Base-by-base conservation (phyloP, 92 coral and sea anemone genomes). In the Phenganax subtilis region DNA sequence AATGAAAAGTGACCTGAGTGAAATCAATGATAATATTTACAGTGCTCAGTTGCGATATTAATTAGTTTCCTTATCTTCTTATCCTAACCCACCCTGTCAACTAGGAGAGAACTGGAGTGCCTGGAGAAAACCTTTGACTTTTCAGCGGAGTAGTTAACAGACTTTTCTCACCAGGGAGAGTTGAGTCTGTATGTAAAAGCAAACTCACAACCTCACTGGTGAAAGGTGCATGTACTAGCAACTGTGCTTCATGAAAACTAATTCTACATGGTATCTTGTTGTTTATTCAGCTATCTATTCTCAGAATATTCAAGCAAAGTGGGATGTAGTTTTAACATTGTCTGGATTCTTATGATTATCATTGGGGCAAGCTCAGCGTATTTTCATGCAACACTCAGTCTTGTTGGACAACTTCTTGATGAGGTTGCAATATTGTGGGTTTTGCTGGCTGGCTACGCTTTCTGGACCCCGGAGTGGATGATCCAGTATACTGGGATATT, bases 341-440 rank as follows among this genome's bases (percentile, higher is more conserved):
- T 93, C 25, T 91, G 93, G 90, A 75, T 77, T 9, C 85, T 93
- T 7, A 75, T 93, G 77, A 89, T 93, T 8, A 90, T 93, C 1
- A 88, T 91, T 69, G 98, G 98, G 66, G 86, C 80, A 15, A 88
- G 97, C 68, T 93, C 98, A 8, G 98, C 97, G 0, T 93, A 93
- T 82, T 93, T 93, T 54, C 98, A 93, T 74, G 98, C 98, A 9
- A 93, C 98, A 0, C 93, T 93, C 28, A 93, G 98, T 70, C 85
- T 93, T 55, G 98, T 93, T 59, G 98, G 98, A 0, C 98, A 93
- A 77, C 81, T 93, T 65, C 86, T 93, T 8, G 98, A 93, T 47
- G 98, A 93, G 83, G 85, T 93, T 3, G 97, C 98, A 30, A 93
- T 93, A 66, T 76, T 93, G 89, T 93, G 98, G 98, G 92, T 90